phyloP scores from a whole-genome alignment of 2,888 invertebrate species.

The Plebejus argus region DNA sequence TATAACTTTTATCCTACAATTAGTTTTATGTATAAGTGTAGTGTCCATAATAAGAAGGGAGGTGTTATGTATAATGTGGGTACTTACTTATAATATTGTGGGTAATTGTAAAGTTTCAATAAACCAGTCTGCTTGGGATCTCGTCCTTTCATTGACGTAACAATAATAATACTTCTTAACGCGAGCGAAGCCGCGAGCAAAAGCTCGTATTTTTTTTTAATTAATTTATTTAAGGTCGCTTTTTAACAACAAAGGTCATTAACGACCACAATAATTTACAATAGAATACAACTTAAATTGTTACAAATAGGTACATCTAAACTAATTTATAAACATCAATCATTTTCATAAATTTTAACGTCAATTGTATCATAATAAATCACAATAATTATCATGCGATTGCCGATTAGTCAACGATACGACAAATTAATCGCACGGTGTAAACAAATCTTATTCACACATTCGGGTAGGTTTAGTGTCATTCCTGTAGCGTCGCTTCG shows the following conservation, averaged over 20 bases:
- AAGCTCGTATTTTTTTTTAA: too few species aligned
- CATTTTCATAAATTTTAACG: too few species aligned
- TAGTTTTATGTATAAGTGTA: neutral
- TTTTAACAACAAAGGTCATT: too few species aligned
- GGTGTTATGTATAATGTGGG: conserved; percentile 18
- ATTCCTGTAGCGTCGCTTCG: conserved; percentile 46
- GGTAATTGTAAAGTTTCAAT: neutral
- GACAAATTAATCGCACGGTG: conserved; percentile 4
- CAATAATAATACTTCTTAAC: neutral
- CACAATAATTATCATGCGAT: too few species aligned
- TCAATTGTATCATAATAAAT: too few species aligned
- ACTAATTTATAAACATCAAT: too few species aligned
- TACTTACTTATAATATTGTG: neutral
- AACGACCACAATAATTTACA: too few species aligned
- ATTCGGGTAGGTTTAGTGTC: conserved; percentile 41
- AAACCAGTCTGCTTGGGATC: conserved; percentile 12
- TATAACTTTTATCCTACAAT: neutral
- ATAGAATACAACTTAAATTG: too few species aligned
- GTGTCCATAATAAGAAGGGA: neutral
- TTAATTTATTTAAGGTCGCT: too few species aligned
- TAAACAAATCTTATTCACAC: conserved; percentile 6
- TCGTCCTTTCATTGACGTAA: conserved; percentile 16
- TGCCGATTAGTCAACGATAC: too few species aligned
- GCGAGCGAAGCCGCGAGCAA: too few species aligned
- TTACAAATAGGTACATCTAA: too few species aligned